Percentiles rank a stretch among this genome's conserved stretches.
phyloP scores from a whole-genome alignment of 1,140 invertebrate genomes.

The Zaprionus tsacasi region DNA sequence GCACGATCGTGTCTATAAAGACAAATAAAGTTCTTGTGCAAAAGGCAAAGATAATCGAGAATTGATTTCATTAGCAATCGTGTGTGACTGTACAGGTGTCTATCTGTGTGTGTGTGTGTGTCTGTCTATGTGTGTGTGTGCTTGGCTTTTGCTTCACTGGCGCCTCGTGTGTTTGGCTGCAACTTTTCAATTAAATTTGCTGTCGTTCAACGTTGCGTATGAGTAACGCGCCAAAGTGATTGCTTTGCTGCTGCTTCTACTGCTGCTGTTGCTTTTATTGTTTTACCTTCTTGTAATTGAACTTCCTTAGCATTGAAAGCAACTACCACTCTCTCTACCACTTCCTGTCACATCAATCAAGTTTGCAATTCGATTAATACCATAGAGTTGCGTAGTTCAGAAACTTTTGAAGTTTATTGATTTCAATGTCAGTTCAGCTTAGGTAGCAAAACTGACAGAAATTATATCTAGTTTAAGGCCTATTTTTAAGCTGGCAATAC shows the following conservation, averaged over 20 bases:
- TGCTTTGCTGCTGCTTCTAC: background rate
- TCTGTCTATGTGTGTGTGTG: conserved; percentile 11
- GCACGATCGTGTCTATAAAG: background rate
- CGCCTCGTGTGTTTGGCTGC: conserved; percentile 25
- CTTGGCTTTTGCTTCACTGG: conserved; percentile 16
- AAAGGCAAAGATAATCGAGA: conserved; percentile 41
- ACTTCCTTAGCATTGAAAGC: background rate
- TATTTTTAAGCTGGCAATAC: no score
- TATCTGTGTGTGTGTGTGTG: background rate
- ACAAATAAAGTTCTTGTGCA: conserved; percentile 21
- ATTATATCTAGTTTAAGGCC: no score
- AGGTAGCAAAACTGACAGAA: no score
- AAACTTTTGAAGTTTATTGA: no score
- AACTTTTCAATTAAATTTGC: conserved; percentile 40
- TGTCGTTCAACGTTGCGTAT: conserved; percentile 49
- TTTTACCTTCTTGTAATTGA: background rate
- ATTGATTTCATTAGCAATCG: conserved; percentile 39
- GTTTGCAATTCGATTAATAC: no score
- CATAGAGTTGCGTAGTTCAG: no score
- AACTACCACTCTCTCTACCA: background rate
- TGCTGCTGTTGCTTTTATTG: background rate
- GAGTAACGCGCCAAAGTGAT: conserved; percentile 49
- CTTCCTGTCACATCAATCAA: background rate
- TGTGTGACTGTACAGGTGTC: no score
- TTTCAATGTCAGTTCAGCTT: no score